Evolutionary conservation across 2,888 invertebrate species (phyloP).

Genomic region (Exocentrus adspersus): DNA sequence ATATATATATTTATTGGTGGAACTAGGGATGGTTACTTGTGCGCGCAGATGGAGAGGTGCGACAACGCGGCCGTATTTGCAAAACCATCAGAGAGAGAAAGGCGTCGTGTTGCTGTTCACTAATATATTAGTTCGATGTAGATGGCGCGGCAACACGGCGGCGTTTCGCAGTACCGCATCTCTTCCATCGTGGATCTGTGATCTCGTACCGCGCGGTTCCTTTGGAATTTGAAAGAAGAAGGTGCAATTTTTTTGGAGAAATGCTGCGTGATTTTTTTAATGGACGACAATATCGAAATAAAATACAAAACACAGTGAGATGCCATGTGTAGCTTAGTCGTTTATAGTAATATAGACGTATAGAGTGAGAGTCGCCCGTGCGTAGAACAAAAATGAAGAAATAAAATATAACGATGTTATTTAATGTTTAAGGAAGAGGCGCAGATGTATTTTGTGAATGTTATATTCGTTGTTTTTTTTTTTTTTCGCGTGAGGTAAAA

Average conservation of each 20-base stretch:
- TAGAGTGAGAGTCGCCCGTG: conserved; percentile 37
- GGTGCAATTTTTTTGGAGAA: not conserved
- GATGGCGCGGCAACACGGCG: no score
- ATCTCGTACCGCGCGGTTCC: no score
- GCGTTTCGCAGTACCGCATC: no score
- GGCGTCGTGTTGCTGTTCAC: no score
- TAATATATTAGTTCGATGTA: no score
- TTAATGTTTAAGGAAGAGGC: conserved; percentile 52
- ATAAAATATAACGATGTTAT: conserved; percentile 51
- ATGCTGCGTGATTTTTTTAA: conserved; percentile 35
- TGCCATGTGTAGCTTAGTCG: conserved; percentile 42
- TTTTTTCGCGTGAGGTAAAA: conserved; percentile 16
- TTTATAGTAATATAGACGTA: conserved; percentile 40
- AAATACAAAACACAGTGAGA: conserved; percentile 41
- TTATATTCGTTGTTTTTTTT: conserved; percentile 25
- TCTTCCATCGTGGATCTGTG: no score
- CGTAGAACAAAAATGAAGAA: conserved; percentile 33
- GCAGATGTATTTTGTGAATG: conserved; percentile 26
- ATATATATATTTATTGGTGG: conserved; percentile 42
- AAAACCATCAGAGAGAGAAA: no score
- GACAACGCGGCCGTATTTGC: no score
- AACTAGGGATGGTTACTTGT: conserved; percentile 20
- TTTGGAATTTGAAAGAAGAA: no score
- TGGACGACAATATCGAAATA: conserved; percentile 41
- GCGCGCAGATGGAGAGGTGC: no score